These are phyloP conservation scores for Thunnus albacares DNA, from an alignment of 2,797 vertebrate genomes.

Conservation along the genomic window DNA sequence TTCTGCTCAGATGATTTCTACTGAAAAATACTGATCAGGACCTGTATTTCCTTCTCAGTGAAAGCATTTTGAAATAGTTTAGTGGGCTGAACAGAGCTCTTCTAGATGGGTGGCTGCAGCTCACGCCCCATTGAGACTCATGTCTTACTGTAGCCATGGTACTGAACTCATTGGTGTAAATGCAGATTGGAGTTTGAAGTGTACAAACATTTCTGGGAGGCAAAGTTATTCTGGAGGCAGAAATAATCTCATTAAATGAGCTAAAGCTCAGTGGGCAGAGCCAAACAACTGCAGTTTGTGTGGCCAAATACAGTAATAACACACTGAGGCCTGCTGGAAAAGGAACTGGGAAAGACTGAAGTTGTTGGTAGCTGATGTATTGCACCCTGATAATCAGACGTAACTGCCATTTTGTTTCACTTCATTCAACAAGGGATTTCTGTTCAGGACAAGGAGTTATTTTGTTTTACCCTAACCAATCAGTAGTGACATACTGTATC, in stretches of 20 bases:
- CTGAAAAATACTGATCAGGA: constrained; percentile 38
- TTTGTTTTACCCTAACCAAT: not conserved
- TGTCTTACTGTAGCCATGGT: constrained; percentile 7
- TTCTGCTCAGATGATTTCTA: constrained; percentile 37
- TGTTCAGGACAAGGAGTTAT: not conserved
- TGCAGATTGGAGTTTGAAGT: constrained; percentile 56
- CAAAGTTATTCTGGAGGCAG: constrained; percentile 52
- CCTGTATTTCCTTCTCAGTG: constrained; percentile 43
- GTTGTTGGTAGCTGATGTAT: not conserved
- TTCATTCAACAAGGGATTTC: not conserved
- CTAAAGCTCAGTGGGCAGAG: constrained; percentile 34
- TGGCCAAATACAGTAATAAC: constrained; percentile 2
- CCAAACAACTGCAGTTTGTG: constrained; percentile 18
- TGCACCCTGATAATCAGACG: not conserved
- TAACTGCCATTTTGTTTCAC: not conserved
- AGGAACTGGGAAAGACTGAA: not conserved
- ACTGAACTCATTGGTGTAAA: constrained; percentile 52
- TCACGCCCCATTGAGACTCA: constrained; percentile 44
- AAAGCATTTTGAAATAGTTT: constrained; percentile 46
- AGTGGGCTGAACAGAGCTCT: constrained; percentile 43
- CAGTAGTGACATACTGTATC: too few species aligned
- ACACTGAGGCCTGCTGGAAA: constrained; percentile 18
- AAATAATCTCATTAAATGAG: constrained; percentile 67
- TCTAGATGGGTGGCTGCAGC: constrained; percentile 55
- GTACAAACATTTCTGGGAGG: constrained; percentile 64